Conservation (phyloP, 1,140 invertebrate genomes). For the Diploscapter pachys region DNA sequence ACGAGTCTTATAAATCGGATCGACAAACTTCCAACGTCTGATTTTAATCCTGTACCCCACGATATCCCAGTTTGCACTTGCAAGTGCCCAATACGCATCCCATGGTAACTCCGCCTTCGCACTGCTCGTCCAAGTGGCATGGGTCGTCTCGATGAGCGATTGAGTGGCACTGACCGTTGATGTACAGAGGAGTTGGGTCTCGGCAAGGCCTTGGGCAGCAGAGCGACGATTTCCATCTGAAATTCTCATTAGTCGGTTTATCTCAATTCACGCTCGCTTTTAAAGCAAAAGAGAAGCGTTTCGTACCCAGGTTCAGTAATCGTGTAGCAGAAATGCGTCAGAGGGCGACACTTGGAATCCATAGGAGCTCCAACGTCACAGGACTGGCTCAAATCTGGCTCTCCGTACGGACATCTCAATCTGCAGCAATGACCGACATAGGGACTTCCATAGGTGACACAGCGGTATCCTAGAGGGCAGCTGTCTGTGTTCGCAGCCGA, state of each 20-base stretch:
- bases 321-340: constrained; percentile 58
- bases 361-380: constrained; percentile 54
- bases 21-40: not conserved
- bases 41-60: constrained; percentile 32
- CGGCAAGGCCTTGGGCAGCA: constrained; percentile 56
- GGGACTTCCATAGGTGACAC: constrained; percentile 58
- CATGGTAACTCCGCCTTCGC: constrained; percentile 58
- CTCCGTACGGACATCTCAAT: constrained; percentile 55
- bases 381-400: constrained; percentile 57
- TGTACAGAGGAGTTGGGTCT: constrained; percentile 56
- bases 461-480: constrained; percentile 56
- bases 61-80: constrained; percentile 43
- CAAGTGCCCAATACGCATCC: constrained; percentile 45
- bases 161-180: constrained; percentile 56
- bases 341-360: constrained; percentile 55
- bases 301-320: constrained; percentile 50
- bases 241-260: not conserved
- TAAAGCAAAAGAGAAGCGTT: not conserved
- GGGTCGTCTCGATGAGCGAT: constrained; percentile 56
- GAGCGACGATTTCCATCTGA: constrained; percentile 54
- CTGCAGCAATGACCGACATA: constrained; percentile 59
- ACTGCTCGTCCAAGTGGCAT: constrained; percentile 56
- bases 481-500: constrained; percentile 59
- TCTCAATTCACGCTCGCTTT: not conserved
- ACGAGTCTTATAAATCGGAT: no score